phyloP scores from a whole-genome alignment of 2,888 invertebrate species.

The Arenicola marina region DNA sequence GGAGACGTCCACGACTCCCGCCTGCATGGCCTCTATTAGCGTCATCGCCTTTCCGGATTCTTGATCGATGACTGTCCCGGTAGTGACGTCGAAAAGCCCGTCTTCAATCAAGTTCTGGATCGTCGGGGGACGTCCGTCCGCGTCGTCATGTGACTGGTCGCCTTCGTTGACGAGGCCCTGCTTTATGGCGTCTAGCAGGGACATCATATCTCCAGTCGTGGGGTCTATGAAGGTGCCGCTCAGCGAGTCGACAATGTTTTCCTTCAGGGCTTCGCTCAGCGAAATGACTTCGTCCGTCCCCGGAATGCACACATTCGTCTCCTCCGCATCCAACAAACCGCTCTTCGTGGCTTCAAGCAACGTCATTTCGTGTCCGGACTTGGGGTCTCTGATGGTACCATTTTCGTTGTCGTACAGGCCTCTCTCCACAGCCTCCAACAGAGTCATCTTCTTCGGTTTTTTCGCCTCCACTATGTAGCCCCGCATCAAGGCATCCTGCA shows the following conservation, averaged over 20 bases:
- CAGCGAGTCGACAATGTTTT: conserved; percentile 60
- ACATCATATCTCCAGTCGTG: conserved; percentile 22
- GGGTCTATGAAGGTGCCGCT: conserved; percentile 74
- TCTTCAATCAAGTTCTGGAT: background rate
- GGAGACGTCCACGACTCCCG: conserved; percentile 70
- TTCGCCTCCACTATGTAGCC: conserved; percentile 72
- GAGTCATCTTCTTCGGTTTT: conserved; percentile 5
- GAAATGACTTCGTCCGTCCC: conserved; percentile 69
- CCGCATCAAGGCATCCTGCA: conserved; percentile 78
- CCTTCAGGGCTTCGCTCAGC: conserved; percentile 48
- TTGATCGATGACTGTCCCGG: background rate
- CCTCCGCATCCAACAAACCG: conserved; percentile 78
- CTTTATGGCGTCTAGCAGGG: conserved; percentile 4
- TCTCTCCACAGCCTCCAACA: conserved; percentile 55
- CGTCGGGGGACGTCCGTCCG: too few species aligned
- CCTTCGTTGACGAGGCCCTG: too few species aligned
- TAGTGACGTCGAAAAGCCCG: background rate
- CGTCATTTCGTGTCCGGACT: conserved; percentile 75
- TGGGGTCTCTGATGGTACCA: conserved; percentile 75
- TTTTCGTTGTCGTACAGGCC: conserved; percentile 80
- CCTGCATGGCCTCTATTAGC: conserved; percentile 65
- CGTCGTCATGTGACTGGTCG: too few species aligned
- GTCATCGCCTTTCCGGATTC: conserved; percentile 19
- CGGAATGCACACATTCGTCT: conserved; percentile 61
- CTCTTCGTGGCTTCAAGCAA: conserved; percentile 78